Evolutionary conservation across 1,140 invertebrate species (phyloP), one percentile per base, ranked within the genome.

Genomic region (Plectrocnemia conspersa): DNA sequence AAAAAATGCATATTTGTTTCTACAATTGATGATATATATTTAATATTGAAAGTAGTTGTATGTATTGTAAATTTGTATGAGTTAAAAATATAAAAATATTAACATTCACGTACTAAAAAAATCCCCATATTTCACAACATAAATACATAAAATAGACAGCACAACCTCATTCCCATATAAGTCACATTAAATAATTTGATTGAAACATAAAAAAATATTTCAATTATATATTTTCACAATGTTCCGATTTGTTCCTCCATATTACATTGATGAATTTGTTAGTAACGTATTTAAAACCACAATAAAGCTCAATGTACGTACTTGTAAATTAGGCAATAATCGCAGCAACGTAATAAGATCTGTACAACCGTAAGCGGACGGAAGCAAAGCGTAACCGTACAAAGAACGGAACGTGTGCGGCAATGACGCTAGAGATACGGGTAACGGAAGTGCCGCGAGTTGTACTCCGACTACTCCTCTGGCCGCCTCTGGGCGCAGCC

Each of bases 301-400:
- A 15, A 25, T 15, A 9, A 29, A 29, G 13, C 27, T 6, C 6
- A 38, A 40, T 38, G 36, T 19, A 38, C 29, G 16, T 48, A 61
- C 59, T 49, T 61, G 36, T 16, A 61, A 41, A 27, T 42, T 35
- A 16, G 59, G 55, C 19, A 61, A 16, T 7, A 38, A 32, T 49
- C 44, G 38, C 13, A 61, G 35, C 32, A 61, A 42, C 1, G 59
- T 38, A 21, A 61, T 46, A 1, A 61, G 41, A 40, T 61, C 59
- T n/a, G 45, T 44, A 36, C 52, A 57, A 4, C 59, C 59, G 21
- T 61, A 61, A 13, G 59, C 59, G 6, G 46, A 38, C 16, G 59
- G 59, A 27, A 61, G 27, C 6, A 61, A 38, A 25, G 52, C 52
- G 21, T 57, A 47, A 4, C 59, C 59, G 32, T 61, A 52, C 4